Evolutionary conservation across 2,888 invertebrate genomes (phyloP).

Genomic region (Prostheceraeus crozeri): DNA sequence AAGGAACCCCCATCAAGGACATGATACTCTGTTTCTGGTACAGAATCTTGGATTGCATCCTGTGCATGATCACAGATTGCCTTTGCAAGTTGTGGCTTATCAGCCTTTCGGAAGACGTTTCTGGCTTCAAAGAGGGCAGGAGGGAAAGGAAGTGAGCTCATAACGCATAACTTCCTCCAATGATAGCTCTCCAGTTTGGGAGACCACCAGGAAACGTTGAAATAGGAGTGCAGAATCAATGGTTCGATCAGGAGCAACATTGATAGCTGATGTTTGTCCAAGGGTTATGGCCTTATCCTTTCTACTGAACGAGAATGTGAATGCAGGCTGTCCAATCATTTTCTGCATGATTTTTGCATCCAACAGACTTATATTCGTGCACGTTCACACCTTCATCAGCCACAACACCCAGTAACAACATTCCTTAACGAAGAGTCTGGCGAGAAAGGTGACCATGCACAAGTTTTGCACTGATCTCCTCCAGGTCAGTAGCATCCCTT

Average conservation of each 20-base stretch:
- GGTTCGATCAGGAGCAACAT: slow-evolving; percentile 33
- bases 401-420: slow-evolving; percentile 35
- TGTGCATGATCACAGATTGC: too few species aligned
- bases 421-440: slow-evolving; percentile 38
- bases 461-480: slow-evolving; percentile 36
- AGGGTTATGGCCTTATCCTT: slow-evolving; percentile 38
- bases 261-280: slow-evolving; percentile 19
- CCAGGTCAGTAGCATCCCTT: slow-evolving; percentile 36
- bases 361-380: slow-evolving; percentile 34
- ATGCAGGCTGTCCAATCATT: slow-evolving; percentile 40
- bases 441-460: slow-evolving; percentile 36
- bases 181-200: slow-evolving; percentile 22
- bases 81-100: too few species aligned
- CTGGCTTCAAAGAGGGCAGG: slow-evolving; percentile 35
- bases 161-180: slow-evolving; percentile 16
- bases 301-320: slow-evolving; percentile 33
- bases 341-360: slow-evolving; percentile 36
- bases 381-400: slow-evolving; percentile 37
- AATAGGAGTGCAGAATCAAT: slow-evolving; percentile 33
- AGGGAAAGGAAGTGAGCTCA: slow-evolving; percentile 33
- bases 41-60: background rate
- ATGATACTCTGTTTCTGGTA: slow-evolving; percentile 34
- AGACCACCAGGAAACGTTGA: slow-evolving; percentile 28
- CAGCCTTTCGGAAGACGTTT: too few species aligned
- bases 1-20: slow-evolving; percentile 41